Conservation (phyloP, 2,888 invertebrate genomes). For the Nebria brevicollis region DNA sequence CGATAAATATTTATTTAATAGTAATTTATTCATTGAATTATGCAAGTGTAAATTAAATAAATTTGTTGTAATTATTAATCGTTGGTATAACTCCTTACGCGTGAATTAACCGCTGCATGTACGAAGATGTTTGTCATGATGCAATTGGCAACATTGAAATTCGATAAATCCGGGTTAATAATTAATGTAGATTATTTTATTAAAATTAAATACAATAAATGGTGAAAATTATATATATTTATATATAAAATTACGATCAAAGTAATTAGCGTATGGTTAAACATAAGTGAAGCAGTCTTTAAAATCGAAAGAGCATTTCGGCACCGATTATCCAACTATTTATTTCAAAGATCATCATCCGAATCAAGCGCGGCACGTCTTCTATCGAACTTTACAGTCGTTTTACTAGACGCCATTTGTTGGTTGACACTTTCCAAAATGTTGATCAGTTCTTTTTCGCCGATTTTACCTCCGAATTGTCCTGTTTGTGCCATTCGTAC, state of each 20-base stretch:
- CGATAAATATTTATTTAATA: background rate
- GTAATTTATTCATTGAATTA: background rate
- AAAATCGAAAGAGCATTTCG: conserved; percentile 31
- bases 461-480: conserved; percentile 84
- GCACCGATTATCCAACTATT: conserved; percentile 49
- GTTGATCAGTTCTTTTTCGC: conserved; percentile 85
- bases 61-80: background rate
- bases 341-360: conserved; percentile 70
- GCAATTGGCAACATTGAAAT: background rate
- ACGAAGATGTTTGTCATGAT: no score
- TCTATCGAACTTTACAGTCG: conserved; percentile 89
- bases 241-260: background rate
- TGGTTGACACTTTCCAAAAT: conserved; percentile 88
- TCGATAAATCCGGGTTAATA: background rate
- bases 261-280: background rate
- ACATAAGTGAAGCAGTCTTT: conserved; percentile 23
- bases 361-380: conserved; percentile 89
- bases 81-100: no score
- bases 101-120: no score
- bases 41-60: background rate
- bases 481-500: conserved; percentile 94
- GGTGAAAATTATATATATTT: background rate
- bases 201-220: background rate
- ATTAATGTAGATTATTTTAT: background rate
- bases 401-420: conserved; percentile 78